A percentile compares a stretch with the other conserved stretches of the same genome.
Evolutionary conservation across 2,113 vertebrate genomes (phyloP).

Genomic region (Carassius auratus): DNA sequence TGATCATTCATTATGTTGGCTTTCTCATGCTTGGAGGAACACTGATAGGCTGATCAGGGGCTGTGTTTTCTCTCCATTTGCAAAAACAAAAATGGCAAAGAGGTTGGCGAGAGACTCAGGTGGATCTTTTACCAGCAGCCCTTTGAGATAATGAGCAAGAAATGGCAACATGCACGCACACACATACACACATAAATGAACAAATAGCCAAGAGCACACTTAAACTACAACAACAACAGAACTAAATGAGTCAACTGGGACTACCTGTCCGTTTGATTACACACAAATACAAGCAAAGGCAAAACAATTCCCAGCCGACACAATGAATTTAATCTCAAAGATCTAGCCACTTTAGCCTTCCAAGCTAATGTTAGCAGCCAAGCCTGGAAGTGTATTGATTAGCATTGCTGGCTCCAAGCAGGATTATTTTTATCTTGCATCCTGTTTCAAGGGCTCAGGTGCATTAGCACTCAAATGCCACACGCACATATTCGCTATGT

Average conservation of each 20-base stretch:
- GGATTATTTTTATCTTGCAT: conserved; percentile 32
- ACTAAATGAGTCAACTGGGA: conserved; percentile 35
- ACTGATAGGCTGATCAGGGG: conserved; percentile 5
- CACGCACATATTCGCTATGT: not conserved
- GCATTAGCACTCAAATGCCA: conserved; percentile 24
- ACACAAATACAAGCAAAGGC: conserved; percentile 18
- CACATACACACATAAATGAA: conserved; percentile 6
- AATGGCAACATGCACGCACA: conserved; percentile 14
- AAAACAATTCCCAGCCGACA: conserved; percentile 6
- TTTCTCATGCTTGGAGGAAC: not conserved
- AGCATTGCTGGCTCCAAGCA: conserved; percentile 12
- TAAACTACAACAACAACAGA: conserved; percentile 10
- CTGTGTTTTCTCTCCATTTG: conserved; percentile 30
- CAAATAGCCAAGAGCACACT: conserved; percentile 7
- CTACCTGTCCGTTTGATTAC: conserved; percentile 37
- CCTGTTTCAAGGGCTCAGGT: conserved; percentile 10
- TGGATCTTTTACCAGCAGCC: conserved; percentile 31
- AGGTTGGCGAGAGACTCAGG: conserved; percentile 36
- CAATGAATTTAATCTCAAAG: conserved; percentile 5
- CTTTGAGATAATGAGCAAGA: conserved; percentile 36
- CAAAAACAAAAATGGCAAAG: conserved; percentile 37
- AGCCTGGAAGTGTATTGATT: conserved; percentile 29
- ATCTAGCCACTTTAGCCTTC: conserved; percentile 26
- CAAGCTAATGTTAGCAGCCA: conserved; percentile 26
- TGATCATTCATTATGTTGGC: conserved; percentile 40